Evolutionary conservation across 2,797 vertebrate genomes (phyloP).

Genomic region (Limosa lapponica): DNA sequence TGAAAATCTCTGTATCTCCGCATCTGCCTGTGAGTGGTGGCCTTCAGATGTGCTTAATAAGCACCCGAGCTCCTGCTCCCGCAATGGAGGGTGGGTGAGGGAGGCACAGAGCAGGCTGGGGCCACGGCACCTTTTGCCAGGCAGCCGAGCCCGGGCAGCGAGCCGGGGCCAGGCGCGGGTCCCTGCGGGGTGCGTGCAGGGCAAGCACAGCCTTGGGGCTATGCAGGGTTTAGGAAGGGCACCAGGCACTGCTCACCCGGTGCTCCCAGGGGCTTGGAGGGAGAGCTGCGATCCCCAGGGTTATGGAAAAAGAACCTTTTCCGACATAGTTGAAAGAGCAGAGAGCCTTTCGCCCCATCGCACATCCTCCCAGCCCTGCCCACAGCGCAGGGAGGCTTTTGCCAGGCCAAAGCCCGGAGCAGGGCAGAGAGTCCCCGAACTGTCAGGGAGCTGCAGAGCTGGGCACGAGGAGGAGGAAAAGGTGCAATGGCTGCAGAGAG

Average conservation of each 20-base stretch:
- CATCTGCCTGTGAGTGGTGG: not conserved
- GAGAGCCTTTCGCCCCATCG: not conserved
- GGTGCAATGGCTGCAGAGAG: not conserved
- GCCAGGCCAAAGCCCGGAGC: not conserved
- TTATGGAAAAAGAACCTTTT: not conserved
- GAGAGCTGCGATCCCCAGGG: rapidly evolving
- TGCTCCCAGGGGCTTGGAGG: rapidly evolving
- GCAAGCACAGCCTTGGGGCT: not conserved
- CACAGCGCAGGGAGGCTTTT: not conserved
- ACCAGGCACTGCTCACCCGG: rapidly evolving
- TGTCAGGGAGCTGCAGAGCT: not conserved
- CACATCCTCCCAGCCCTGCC: not conserved
- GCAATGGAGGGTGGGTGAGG: rapidly evolving
- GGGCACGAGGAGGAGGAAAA: not conserved
- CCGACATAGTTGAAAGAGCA: not conserved
- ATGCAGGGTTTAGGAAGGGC: not conserved
- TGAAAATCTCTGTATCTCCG: not conserved
- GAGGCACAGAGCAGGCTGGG: not conserved
- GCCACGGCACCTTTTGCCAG: rapidly evolving
- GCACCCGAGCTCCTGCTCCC: not conserved
- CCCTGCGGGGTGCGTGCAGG: rapidly evolving
- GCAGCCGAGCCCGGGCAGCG: rapidly evolving
- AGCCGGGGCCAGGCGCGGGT: rapidly evolving
- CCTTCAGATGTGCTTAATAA: slow-evolving; percentile 37
- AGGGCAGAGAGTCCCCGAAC: not conserved